These are phyloP conservation scores for Ellobium chinense DNA, from an alignment of 2,888 invertebrate species.

Conservation along the genomic window DNA sequence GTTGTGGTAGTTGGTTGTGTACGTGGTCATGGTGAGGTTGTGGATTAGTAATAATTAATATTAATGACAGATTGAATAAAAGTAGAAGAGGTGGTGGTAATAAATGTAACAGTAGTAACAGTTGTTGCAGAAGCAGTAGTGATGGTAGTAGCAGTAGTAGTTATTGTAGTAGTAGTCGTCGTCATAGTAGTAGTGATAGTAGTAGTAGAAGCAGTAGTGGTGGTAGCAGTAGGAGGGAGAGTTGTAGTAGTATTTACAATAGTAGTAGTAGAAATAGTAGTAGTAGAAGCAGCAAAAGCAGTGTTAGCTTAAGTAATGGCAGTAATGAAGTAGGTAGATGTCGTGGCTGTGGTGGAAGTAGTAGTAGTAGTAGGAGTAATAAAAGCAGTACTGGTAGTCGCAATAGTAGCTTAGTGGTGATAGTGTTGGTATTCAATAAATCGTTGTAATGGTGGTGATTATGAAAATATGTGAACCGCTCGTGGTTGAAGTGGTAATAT, in stretches of 20 bases:
- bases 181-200: background rate
- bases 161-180: background rate
- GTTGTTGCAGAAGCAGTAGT: background rate
- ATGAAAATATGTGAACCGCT: background rate
- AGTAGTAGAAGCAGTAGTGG: background rate
- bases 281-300: background rate
- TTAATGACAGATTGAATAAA: no score
- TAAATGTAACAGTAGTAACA: background rate
- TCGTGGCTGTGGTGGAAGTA: background rate
- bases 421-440: no score
- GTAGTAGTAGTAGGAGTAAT: background rate
- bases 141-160: background rate
- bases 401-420: background rate
- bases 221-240: background rate
- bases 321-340: no score
- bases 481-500: background rate
- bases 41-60: no score
- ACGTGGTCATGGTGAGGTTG: no score
- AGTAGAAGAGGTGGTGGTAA: background rate
- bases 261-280: background rate
- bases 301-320: background rate
- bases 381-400: background rate
- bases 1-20: no score
- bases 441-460: background rate
- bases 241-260: background rate